Base-by-base conservation (phyloP, 2,888 invertebrate genomes). In the Sthenelais limicola region DNA sequence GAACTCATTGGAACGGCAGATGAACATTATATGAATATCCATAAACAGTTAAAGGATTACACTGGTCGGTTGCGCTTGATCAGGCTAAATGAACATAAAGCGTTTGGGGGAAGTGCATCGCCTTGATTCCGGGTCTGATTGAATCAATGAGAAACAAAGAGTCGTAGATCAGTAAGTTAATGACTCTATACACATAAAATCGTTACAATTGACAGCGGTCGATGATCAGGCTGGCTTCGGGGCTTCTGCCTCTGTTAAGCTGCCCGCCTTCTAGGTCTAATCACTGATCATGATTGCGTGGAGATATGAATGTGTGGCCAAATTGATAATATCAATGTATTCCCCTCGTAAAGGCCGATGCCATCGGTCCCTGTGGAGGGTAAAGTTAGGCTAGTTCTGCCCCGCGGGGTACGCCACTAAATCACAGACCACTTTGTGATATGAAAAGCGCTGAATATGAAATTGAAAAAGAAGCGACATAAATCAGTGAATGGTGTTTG, bases 321-420 rank as follows among this genome's bases (percentile, higher is more conserved):
- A 28, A 56, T 56, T 56, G 56, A 56, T 56, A 32, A n/a, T 56
- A 56, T 56, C 56, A 56, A 28, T 56, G 56, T 56, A 32, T 32
- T 28, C n/a, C 56, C 30, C n/a, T 24, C 28, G 33, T 28, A 28
- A 56, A 9, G 5, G 32, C 56, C 21, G 56, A 32, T 32, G 28
- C 56, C 26, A 15, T 5, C 5, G 7, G 21, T 49, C 49, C n/a
- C 49, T 5, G 24, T 24, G 49, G 9, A 5, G n/a, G 7, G 21
- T 49, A 5, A 5, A 24, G 4, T 5, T 24, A n/a, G 7, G 49
- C 49, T 5, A 21, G 9, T 43, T 43, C 52, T 15, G 52, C 52
- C 15, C 52, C 18, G 18, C 15, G 52, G 24, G 24, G n/a, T n/a
- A 21, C 28, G 3, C 15, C 52, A 52, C 30, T 52, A 52, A 52